Base-by-base conservation (phyloP, 2,888 invertebrate genomes). In the Scaptomyza parva region DNA sequence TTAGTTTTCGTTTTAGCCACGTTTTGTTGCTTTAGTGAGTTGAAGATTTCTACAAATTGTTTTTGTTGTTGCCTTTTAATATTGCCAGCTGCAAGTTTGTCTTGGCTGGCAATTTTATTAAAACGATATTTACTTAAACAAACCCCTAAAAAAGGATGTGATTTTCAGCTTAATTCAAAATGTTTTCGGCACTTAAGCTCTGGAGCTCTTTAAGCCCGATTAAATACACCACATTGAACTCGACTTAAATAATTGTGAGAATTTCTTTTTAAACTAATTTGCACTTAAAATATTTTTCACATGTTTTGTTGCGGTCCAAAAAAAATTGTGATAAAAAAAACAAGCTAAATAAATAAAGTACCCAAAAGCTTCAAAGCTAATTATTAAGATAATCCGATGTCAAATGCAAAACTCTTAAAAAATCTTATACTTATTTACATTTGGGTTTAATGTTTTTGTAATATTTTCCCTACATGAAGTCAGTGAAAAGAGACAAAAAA, bases 1-100 rank as follows among this genome's bases (percentile, higher is more conserved):
- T 78, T 78, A 79, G 79, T 70, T 80, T 78, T 78, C 78, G 77
- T 69, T 80, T 82, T 70, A 73, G 78, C 77, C 64, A 71, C 55
- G 65, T 78, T 82, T 76, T 75, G 80, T 77, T 76, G 61, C 68
- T 75, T 79, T 70, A 63, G 14, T 61, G 41, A 68, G 67, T 64
- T 78, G 61, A 64, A 68, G 66, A 67, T 76, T 78, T 70, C 54
- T 59, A 39, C 47, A 45, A 50, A 39, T 54, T 69, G 41, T 52
- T 43, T 59, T 18, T 51, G 44, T 22, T 61, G 39, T 30, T 59
- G 50, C 28, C 53, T 18, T 52, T 59, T 59, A 35, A 65, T 70
- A 59, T 67, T 55, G 54, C 68, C 55, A 55, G 47, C 57, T 52
- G 71, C 69, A 84, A 81, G 69, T 79, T 81, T 79, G 77, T 76